phyloP scores from a whole-genome alignment of 2,113 vertebrate genomes.

The Crotalus viridis region DNA sequence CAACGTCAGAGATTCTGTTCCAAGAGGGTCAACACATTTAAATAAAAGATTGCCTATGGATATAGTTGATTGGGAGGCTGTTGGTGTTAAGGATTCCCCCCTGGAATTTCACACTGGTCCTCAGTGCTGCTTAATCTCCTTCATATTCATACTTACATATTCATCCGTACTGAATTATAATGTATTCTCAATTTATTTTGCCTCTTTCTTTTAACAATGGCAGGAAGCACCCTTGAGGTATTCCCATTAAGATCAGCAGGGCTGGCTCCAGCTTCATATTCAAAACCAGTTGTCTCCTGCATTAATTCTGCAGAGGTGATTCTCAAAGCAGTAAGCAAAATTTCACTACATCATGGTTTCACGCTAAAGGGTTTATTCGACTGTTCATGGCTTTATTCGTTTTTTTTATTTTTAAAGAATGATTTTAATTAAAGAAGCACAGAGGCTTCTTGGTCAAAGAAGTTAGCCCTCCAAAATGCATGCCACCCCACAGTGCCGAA shows the following conservation, averaged over 20 bases:
- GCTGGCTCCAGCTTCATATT: slow-evolving; percentile 38
- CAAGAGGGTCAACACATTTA: slow-evolving; percentile 46
- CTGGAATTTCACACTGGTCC: slow-evolving; percentile 53
- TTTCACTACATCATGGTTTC: slow-evolving; percentile 53
- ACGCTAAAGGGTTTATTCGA: slow-evolving; percentile 49
- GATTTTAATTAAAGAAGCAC: slow-evolving; percentile 32
- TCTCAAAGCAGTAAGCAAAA: slow-evolving; percentile 60
- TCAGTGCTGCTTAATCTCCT: slow-evolving; percentile 65
- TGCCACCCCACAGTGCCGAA: background rate
- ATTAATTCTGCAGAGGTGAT: slow-evolving; percentile 40
- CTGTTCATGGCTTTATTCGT: slow-evolving; percentile 49
- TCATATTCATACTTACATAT: slow-evolving; percentile 61
- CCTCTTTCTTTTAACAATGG: slow-evolving; percentile 57
- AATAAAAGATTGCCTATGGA: slow-evolving; percentile 69
- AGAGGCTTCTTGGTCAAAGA: slow-evolving; percentile 18
- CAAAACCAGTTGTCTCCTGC: background rate
- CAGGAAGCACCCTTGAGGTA: background rate
- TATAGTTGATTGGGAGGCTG: slow-evolving; percentile 64
- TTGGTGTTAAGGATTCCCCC: slow-evolving; percentile 55
- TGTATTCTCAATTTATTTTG: slow-evolving; percentile 51
- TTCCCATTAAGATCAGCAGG: background rate
- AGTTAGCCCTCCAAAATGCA: background rate
- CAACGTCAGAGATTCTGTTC: slow-evolving; percentile 64
- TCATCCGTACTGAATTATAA: slow-evolving; percentile 66
- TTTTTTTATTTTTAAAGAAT: background rate